Evolutionary conservation across 2,113 vertebrate species (phyloP), one percentile per base, ranked within the genome.

Genomic region (Candoia aspera): DNA sequence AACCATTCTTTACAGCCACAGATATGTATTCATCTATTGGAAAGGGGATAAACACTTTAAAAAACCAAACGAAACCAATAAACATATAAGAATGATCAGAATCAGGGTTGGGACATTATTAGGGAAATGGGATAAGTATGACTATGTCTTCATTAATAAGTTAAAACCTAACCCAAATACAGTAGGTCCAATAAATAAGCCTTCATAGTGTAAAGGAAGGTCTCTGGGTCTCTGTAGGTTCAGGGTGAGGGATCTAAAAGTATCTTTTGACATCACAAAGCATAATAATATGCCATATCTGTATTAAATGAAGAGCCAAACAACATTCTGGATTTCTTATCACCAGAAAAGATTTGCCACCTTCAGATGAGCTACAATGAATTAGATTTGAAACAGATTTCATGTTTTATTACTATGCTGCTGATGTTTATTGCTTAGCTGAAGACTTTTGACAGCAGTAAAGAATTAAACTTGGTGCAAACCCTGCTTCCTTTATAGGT

Each of bases 361-460:
- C 0, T 90, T 94, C 92, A 95, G 96, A 96, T 93, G 87, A 94
- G 90, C 92, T 85, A 91, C 68, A 94, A 92, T 95, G 93, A 95
- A 97, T 96, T 97, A 96, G 96, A 94, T 53, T 37, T 15, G 93
- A 83, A 88, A 91, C 1, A 68, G 86, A 95, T 92, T 26, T 86
- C 58, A 90, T 8, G 37, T n/a, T 86, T 93, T 60, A 6, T 86
- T 84, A 92, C 94, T 95, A 93, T 83, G 95, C 95, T 94, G 92
- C 92, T 96, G 97, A 97, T 98, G 90, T 93, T 97, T 97, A 97
- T 98, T 98, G 97, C 97, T 98, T 90, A 96, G 93, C 95, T 94
- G 96, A 96, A 96, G 92, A 86, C 6, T 86, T 91, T 93, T 79
- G 84, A 93, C 92, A 95, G 93, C 83, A 42, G 88, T 0, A 4